phyloP scores from a whole-genome alignment of 2,113 vertebrate species.

The Cyanoderma ruficeps region DNA sequence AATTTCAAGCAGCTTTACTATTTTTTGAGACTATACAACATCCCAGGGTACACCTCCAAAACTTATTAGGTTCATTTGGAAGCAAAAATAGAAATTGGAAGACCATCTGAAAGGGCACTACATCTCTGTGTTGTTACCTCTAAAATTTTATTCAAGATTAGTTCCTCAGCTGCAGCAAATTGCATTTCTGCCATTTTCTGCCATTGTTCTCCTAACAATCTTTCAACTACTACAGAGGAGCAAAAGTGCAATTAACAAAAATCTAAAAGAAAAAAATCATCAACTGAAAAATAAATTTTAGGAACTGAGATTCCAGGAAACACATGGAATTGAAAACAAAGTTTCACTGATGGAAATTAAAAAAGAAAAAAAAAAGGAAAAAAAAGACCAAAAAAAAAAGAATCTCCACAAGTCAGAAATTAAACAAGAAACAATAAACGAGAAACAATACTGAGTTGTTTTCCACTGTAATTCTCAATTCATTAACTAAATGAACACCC shows the following conservation, averaged over 20 bases:
- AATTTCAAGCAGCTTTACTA: neutral
- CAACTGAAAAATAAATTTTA: neutral
- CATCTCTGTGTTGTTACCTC: neutral
- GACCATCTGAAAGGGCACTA: neutral
- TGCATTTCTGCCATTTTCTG: slow-evolving; percentile 1
- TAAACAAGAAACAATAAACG: neutral
- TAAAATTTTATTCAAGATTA: neutral
- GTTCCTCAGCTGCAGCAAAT: neutral
- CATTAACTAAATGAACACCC: neutral
- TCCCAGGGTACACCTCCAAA: neutral
- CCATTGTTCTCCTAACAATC: neutral
- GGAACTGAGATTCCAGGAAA: neutral
- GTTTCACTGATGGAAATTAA: neutral
- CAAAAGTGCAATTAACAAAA: neutral
- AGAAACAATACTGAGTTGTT: neutral
- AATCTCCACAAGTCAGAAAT: neutral
- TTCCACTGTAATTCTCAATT: neutral
- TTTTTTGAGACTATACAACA: neutral
- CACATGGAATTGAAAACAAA: neutral
- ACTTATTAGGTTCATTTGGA: neutral
- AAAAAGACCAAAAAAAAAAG: neutral
- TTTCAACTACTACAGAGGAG: neutral
- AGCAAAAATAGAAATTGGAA: neutral
- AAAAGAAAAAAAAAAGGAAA: neutral
- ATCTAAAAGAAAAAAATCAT: neutral